phyloP scores from a whole-genome alignment of 2,113 vertebrate genomes.

The Stomatorhinus ivindoensis region DNA sequence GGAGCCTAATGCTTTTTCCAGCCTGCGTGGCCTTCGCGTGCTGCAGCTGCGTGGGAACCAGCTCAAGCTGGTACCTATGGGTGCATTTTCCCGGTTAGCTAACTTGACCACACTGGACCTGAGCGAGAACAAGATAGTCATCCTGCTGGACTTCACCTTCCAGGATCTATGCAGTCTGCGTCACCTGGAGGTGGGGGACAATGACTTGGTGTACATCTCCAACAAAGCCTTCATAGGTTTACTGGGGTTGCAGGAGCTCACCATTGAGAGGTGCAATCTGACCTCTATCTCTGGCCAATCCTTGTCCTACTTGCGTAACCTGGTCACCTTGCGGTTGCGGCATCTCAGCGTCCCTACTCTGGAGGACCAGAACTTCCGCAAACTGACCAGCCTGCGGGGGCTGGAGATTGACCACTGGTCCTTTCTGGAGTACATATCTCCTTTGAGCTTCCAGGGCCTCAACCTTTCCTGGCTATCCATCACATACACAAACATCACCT shows the following conservation, averaged over 20 bases:
- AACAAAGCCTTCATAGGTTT: constrained; percentile 86
- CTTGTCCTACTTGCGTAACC: constrained; percentile 79
- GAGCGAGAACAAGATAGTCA: constrained; percentile 91
- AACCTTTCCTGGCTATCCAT: constrained; percentile 90
- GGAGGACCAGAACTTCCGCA: constrained; percentile 87
- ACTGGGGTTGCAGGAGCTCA: constrained; percentile 76
- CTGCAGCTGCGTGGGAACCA: constrained; percentile 82
- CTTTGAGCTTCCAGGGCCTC: constrained; percentile 82
- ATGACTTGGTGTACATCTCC: constrained; percentile 93
- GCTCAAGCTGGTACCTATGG: constrained; percentile 83
- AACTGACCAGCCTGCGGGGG: constrained; percentile 70
- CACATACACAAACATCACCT: constrained; percentile 90
- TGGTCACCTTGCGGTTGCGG: constrained; percentile 78
- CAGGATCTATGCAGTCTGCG: constrained; percentile 79
- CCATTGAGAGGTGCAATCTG: constrained; percentile 90
- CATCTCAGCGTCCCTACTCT: constrained; percentile 76
- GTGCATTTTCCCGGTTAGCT: constrained; percentile 79
- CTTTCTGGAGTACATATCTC: constrained; percentile 77
- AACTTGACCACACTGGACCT: constrained; percentile 89
- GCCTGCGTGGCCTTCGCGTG: constrained; percentile 70
- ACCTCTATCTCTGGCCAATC: constrained; percentile 84
- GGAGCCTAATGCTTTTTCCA: constrained; percentile 85
- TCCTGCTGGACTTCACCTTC: constrained; percentile 90
- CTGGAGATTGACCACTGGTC: constrained; percentile 94
- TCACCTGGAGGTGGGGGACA: constrained; percentile 85